phyloP scores from a whole-genome alignment of 64 coral and sea anemone genomes.

The Montipora foliosa region DNA sequence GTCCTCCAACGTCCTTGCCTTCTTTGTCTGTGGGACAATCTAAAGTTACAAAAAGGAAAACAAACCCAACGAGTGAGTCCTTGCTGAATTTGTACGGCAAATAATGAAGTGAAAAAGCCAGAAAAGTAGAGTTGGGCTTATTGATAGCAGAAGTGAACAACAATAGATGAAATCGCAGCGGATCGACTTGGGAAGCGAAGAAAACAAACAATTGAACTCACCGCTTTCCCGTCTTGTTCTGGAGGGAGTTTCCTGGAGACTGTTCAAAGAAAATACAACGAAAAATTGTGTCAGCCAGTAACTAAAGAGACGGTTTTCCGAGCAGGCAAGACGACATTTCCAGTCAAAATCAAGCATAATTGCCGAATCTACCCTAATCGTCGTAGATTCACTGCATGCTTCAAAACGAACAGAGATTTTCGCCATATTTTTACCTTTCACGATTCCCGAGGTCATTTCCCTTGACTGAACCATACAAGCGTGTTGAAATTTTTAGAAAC shows the following conservation, averaged over 20 bases:
- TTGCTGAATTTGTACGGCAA: background rate
- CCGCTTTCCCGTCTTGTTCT: slow-evolving; percentile 51
- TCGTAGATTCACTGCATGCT: slow-evolving; percentile 66
- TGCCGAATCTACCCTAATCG: background rate
- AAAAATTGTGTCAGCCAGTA: background rate
- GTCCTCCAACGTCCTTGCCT: slow-evolving; percentile 90
- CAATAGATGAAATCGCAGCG: slow-evolving; percentile 39
- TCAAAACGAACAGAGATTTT: slow-evolving; percentile 4
- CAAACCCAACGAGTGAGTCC: background rate
- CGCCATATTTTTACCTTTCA: slow-evolving; percentile 66
- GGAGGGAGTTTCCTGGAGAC: slow-evolving; percentile 65
- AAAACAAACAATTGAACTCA: slow-evolving; percentile 22
- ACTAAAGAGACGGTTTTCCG: slow-evolving; percentile 3
- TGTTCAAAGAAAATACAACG: slow-evolving; percentile 29
- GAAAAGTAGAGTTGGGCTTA: background rate
- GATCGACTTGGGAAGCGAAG: background rate
- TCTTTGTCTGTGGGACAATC: slow-evolving; percentile 90
- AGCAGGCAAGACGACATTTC: slow-evolving; percentile 11
- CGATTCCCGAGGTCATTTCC: slow-evolving; percentile 68
- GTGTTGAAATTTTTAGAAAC: slow-evolving; percentile 38
- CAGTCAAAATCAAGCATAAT: background rate
- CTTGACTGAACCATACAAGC: slow-evolving; percentile 39
- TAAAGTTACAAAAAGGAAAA: slow-evolving; percentile 36
- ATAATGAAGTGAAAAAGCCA: slow-evolving; percentile 3
- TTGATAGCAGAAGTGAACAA: slow-evolving; percentile 26